Percentiles rank a stretch among this genome's conserved stretches.
Conservation (phyloP, 2,113 vertebrate species). For the Myotis lucifugus region DNA sequence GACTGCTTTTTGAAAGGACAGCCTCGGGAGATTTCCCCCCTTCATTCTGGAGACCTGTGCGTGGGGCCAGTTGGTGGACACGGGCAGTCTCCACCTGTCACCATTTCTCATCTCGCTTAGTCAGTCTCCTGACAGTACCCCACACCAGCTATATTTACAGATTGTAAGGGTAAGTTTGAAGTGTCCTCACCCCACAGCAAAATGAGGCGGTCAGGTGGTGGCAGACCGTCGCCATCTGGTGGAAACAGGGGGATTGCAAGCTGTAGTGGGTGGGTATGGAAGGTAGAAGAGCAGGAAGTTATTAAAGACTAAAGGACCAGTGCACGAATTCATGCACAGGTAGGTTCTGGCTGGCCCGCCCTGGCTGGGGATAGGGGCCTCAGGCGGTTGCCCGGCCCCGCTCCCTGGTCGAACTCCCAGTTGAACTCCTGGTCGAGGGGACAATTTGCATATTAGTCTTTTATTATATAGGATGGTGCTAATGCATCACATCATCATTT, state of each 20-base stretch:
- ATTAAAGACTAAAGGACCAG: neutral
- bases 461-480: too few species aligned
- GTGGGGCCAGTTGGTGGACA: neutral
- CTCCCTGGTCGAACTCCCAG: too few species aligned
- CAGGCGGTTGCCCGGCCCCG: too few species aligned
- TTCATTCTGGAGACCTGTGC: neutral
- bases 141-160: neutral
- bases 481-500: neutral
- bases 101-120: neutral
- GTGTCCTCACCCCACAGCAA: neutral
- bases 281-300: too few species aligned
- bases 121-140: neutral
- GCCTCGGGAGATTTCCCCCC: neutral
- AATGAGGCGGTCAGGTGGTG: neutral
- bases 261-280: neutral
- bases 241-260: neutral
- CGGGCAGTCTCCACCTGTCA: too few species aligned
- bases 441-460: too few species aligned
- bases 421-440: too few species aligned
- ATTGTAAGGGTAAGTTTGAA: neutral
- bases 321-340: too few species aligned
- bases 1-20: conserved; percentile 37
- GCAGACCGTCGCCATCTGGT: neutral
- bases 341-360: too few species aligned
- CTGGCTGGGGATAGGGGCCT: too few species aligned